Percentiles rank a stretch among this genome's conserved stretches.
Conservation (phyloP, 2,888 invertebrate genomes). For the Drosophila neonasuta region DNA sequence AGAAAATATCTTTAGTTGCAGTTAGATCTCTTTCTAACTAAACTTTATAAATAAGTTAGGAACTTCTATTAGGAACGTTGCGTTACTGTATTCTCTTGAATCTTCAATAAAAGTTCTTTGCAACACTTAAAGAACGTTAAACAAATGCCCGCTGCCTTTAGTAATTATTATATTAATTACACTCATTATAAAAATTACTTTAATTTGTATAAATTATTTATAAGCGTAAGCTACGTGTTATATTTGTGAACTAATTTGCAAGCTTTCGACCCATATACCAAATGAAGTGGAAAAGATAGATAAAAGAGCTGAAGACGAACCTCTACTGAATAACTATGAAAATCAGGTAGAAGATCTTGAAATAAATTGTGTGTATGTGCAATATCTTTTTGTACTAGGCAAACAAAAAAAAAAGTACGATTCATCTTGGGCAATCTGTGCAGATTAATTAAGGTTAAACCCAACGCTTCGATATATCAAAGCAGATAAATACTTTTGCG, state of each 20-base stretch:
- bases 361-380: neutral
- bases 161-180: conserved; percentile 6
- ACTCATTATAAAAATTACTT: neutral
- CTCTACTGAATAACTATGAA: neutral
- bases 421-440: conserved; percentile 21
- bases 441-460: conserved; percentile 28
- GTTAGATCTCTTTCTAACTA: too few relatives aligned
- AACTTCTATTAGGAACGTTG: too few relatives aligned
- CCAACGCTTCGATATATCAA: conserved; percentile 17
- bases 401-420: neutral
- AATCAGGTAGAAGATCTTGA: neutral
- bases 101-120: neutral
- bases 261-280: conserved; percentile 7
- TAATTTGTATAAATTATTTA: neutral
- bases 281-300: conserved; percentile 14
- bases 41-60: too few relatives aligned
- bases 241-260: conserved; percentile 7
- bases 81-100: too few relatives aligned
- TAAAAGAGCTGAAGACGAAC: conserved; percentile 6
- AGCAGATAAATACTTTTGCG: conserved; percentile 12
- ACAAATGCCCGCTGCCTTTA: neutral
- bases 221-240: neutral
- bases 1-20: too few relatives aligned
- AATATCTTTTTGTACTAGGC: conserved; percentile 2
- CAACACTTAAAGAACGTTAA: neutral